phyloP scores from a whole-genome alignment of 2,888 invertebrate species.

The Gasteruption jaculator region DNA sequence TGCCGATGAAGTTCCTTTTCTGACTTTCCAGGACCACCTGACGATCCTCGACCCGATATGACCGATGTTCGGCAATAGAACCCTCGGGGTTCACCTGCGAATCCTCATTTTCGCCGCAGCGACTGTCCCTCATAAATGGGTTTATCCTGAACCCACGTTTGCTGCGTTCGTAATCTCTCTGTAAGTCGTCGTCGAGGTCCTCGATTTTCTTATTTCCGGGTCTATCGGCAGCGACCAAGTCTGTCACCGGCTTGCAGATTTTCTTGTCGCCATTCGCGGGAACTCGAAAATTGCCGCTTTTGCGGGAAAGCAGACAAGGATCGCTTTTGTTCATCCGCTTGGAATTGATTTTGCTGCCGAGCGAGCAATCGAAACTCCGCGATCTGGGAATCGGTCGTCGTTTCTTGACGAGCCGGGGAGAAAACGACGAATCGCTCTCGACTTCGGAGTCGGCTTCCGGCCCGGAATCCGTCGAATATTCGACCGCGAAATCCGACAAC shows the following conservation, averaged over 20 bases:
- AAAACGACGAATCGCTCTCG: conserved; percentile 22
- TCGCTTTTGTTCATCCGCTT: too few relatives aligned
- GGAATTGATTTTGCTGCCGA: too few relatives aligned
- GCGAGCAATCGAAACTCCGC: background rate
- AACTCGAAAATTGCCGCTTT: conserved; percentile 22
- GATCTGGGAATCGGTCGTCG: conserved; percentile 4
- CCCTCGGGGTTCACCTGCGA: too few relatives aligned
- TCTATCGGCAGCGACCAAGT: too few relatives aligned
- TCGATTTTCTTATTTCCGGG: conserved; percentile 14
- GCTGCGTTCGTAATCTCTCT: conserved; percentile 43
- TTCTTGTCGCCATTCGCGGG: too few relatives aligned
- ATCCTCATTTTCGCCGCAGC: too few relatives aligned
- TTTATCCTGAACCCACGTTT: conserved; percentile 44
- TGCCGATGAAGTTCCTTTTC: conserved; percentile 57
- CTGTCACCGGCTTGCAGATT: background rate
- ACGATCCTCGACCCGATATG: conserved; percentile 9
- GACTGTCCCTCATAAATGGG: conserved; percentile 38
- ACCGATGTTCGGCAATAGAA: conserved; percentile 8
- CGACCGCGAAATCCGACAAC: conserved; percentile 41
- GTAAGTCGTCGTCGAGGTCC: conserved; percentile 37
- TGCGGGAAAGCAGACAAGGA: conserved; percentile 31
- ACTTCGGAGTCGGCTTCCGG: conserved; percentile 45
- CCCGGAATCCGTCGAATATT: conserved; percentile 46
- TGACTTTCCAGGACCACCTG: conserved; percentile 60
- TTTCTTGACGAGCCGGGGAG: conserved; percentile 4